Conservation (phyloP, 2,113 vertebrate species). For the Syngnathus floridae region DNA sequence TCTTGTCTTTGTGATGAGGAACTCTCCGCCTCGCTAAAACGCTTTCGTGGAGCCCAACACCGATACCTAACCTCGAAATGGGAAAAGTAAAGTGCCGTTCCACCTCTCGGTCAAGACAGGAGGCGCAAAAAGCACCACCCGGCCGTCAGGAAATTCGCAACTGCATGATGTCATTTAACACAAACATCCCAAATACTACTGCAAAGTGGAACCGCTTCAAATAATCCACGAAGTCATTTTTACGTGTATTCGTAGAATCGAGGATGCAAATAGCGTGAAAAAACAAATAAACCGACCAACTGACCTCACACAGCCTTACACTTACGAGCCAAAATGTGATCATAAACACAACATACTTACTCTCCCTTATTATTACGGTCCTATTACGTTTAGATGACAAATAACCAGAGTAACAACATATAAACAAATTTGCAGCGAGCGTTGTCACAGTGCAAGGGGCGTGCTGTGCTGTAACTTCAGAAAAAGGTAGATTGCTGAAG, state of each 20-base stretch:
- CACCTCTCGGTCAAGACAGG: conserved; percentile 57
- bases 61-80: conserved; percentile 64
- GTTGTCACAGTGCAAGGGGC: too few species aligned
- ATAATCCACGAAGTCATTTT: background rate
- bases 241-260: background rate
- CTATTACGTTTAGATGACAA: background rate
- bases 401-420: background rate
- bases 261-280: background rate
- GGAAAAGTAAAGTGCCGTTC: conserved; percentile 63
- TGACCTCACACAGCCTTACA: background rate
- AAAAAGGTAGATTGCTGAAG: too few species aligned
- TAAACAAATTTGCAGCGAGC: too few species aligned
- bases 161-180: background rate
- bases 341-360: background rate
- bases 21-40: conserved; percentile 54
- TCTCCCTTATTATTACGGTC: background rate
- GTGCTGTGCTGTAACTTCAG: too few species aligned
- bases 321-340: background rate
- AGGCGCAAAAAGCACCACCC: conserved; percentile 52
- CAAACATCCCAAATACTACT: background rate
- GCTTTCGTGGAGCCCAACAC: conserved; percentile 47
- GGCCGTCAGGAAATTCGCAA: conserved; percentile 34
- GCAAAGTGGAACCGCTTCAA: background rate
- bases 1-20: conserved; percentile 64
- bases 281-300: background rate